Conservation (phyloP, 2,888 invertebrate genomes). For the Orchestes rusci region DNA sequence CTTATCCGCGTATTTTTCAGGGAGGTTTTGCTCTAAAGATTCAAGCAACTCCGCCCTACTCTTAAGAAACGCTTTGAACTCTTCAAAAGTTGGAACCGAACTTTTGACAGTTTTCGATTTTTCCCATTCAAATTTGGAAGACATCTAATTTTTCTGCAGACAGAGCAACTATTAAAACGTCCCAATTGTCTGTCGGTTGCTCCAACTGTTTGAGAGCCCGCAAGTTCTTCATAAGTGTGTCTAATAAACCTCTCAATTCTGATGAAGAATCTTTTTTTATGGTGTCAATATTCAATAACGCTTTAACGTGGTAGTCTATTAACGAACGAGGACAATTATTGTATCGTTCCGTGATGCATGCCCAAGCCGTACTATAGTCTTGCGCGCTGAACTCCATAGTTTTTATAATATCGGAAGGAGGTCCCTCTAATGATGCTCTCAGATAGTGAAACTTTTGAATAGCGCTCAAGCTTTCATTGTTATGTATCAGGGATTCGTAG, state of each 20-base stretch:
- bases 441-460: constrained; percentile 3
- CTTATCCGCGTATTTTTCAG: background rate
- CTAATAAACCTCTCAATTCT: background rate
- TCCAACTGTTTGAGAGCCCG: background rate
- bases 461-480: constrained; percentile 1
- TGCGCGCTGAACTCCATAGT: constrained; percentile 3
- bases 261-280: background rate
- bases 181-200: background rate
- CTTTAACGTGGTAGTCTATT: background rate
- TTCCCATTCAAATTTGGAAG: background rate
- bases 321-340: constrained; percentile 2
- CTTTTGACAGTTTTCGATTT: background rate
- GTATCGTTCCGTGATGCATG: constrained; percentile 1
- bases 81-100: background rate
- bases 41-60: background rate
- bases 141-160: background rate
- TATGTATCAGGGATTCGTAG: constrained; percentile 3
- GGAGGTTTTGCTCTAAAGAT: background rate
- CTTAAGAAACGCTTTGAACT: background rate
- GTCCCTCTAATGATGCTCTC: background rate
- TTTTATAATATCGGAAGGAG: constrained; percentile 3
- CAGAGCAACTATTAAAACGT: background rate
- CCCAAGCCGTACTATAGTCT: background rate
- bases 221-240: background rate
- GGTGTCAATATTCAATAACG: background rate